phyloP scores from a whole-genome alignment of 1,140 invertebrate genomes.

The Adoxophyes honmai region DNA sequence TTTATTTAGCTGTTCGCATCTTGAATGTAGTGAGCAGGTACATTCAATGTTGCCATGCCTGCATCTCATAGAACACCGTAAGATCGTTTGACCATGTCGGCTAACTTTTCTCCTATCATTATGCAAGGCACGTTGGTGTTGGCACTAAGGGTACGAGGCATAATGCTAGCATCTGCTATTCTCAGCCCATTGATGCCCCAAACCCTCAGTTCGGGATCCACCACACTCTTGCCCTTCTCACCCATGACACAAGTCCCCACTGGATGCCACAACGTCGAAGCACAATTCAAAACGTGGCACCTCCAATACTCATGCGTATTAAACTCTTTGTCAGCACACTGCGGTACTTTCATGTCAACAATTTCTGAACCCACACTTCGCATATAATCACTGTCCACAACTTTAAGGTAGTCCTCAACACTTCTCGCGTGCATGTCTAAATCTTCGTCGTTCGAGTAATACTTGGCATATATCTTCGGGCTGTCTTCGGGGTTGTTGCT shows the following conservation, averaged over 20 bases:
- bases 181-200: conserved; percentile 70
- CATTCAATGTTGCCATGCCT: too few species aligned
- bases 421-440: conserved; percentile 86
- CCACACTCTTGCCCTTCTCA: conserved; percentile 74
- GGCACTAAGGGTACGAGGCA: conserved; percentile 48
- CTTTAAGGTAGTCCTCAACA: conserved; percentile 79
- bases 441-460: conserved; percentile 87
- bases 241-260: conserved; percentile 81
- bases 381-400: conserved; percentile 78
- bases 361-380: conserved; percentile 66
- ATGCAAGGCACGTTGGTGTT: conserved; percentile 51
- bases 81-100: conserved; percentile 80
- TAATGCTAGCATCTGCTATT: conserved; percentile 53
- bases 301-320: conserved; percentile 83
- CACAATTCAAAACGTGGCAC: conserved; percentile 54
- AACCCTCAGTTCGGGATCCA: conserved; percentile 73
- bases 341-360: conserved; percentile 53
- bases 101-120: conserved; percentile 84
- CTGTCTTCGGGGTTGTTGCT: conserved; percentile 89
- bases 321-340: conserved; percentile 78
- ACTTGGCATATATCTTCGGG: conserved; percentile 93
- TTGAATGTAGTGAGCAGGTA: too few species aligned
- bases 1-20: too few species aligned
- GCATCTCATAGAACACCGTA: too few species aligned
- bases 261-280: conserved; percentile 52